Conservation (phyloP, 2,113 vertebrate species). For the Podocnemis expansa region DNA sequence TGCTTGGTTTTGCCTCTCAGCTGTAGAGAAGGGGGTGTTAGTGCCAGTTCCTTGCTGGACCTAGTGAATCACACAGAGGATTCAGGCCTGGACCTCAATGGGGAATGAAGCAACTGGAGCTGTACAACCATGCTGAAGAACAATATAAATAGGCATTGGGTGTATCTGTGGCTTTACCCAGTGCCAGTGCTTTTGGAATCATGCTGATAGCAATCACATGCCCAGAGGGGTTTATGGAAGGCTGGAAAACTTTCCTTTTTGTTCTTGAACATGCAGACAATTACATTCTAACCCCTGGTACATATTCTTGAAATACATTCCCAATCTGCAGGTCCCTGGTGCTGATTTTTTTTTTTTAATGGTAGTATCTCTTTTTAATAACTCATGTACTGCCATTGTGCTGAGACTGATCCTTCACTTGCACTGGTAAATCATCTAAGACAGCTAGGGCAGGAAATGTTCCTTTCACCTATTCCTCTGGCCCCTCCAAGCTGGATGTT, state of each 20-base stretch:
- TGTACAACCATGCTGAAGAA: background rate
- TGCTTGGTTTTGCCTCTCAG: background rate
- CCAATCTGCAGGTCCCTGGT: background rate
- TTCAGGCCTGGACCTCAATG: background rate
- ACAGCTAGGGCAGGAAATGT: background rate
- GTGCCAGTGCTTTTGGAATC: background rate
- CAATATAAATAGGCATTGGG: accelerated
- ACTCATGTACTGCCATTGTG: background rate
- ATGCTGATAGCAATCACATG: background rate
- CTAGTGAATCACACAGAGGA: background rate
- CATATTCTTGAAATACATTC: accelerated
- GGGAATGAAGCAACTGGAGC: background rate
- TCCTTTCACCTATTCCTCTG: too few relatives aligned
- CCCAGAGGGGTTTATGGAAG: background rate
- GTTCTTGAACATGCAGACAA: background rate
- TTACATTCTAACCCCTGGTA: too few relatives aligned
- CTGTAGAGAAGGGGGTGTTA: background rate
- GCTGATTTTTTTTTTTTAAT: background rate
- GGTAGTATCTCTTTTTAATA: background rate
- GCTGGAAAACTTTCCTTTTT: background rate
- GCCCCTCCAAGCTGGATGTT: background rate
- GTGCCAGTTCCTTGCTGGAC: too few relatives aligned
- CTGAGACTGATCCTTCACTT: too few relatives aligned
- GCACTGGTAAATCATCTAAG: too few relatives aligned
- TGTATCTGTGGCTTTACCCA: background rate